A percentile compares a stretch with the other conserved stretches of the same genome.
Evolutionary conservation across 2,797 vertebrate genomes (phyloP).

Genomic region (Sebastiscus tertius): DNA sequence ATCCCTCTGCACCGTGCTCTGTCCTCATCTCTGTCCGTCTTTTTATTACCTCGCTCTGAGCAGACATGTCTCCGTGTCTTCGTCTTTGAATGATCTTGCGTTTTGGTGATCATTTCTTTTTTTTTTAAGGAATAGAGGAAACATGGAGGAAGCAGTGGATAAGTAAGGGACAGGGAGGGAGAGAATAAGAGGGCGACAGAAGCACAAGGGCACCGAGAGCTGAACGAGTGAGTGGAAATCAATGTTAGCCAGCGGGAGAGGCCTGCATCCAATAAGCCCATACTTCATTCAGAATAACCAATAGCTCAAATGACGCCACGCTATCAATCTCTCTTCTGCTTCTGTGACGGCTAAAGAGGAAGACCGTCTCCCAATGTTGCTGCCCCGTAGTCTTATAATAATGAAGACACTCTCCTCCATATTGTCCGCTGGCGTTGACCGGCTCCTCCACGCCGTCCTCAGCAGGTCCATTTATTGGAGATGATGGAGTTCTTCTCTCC

Average conservation of each 20-base stretch:
- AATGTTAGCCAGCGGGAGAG: slow-evolving; percentile 72
- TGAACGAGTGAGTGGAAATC: slow-evolving; percentile 79
- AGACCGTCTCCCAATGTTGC: slow-evolving; percentile 10
- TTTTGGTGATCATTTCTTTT: slow-evolving; percentile 30
- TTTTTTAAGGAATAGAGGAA: background rate
- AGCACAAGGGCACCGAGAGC: slow-evolving; percentile 73
- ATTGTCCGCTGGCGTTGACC: background rate
- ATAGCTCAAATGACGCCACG: slow-evolving; percentile 74
- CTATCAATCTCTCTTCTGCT: slow-evolving; percentile 78
- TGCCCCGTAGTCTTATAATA: slow-evolving; percentile 21
- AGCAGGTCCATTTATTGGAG: background rate
- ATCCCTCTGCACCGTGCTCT: slow-evolving; percentile 28
- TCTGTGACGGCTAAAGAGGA: slow-evolving; percentile 51
- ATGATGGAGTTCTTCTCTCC: slow-evolving; percentile 11
- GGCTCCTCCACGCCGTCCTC: background rate
- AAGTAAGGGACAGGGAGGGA: slow-evolving; percentile 34
- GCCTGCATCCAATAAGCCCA: slow-evolving; percentile 72
- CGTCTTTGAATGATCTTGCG: background rate
- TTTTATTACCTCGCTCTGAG: background rate
- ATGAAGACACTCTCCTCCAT: slow-evolving; percentile 48
- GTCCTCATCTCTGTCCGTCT: slow-evolving; percentile 11
- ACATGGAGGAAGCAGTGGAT: slow-evolving; percentile 13
- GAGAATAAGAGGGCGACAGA: slow-evolving; percentile 21
- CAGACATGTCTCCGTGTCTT: background rate
- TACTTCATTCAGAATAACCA: slow-evolving; percentile 82